Percentiles rank a stretch among this genome's conserved stretches.
phyloP scores from a whole-genome alignment of 1,140 invertebrate genomes.

The Drosophila arawakana region DNA sequence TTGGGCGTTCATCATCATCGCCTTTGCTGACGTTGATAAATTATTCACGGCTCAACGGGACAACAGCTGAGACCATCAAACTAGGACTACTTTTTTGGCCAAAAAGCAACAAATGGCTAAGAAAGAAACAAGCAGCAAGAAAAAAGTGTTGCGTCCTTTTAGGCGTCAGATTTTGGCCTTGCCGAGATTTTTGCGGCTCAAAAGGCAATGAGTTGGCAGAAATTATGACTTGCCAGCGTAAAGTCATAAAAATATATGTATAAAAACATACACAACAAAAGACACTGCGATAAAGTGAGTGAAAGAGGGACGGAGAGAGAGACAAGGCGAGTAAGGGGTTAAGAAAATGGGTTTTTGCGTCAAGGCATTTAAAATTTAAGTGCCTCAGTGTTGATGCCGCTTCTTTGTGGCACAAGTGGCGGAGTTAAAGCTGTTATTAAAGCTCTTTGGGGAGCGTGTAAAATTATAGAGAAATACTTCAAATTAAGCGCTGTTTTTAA shows the following conservation, averaged over 20 bases:
- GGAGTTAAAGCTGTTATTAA: conserved; percentile 31
- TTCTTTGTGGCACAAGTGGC: conserved; percentile 35
- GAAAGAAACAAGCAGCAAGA: conserved; percentile 10
- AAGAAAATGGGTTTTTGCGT: conserved; percentile 52
- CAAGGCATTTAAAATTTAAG: conserved; percentile 76
- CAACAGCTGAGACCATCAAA: conserved; percentile 44
- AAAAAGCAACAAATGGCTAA: conserved; percentile 64
- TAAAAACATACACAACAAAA: conserved; percentile 18
- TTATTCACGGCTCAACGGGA: conserved; percentile 49
- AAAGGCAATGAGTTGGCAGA: conserved; percentile 76
- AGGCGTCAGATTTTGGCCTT: conserved; percentile 39
- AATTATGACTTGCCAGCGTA: conserved; percentile 65
- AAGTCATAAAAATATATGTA: conserved; percentile 66
- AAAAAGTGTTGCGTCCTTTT: conserved; percentile 47
- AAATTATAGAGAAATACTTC: neutral
- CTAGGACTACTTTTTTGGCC: conserved; percentile 8
- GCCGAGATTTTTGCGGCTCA: conserved; percentile 42
- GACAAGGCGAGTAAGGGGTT: conserved; percentile 36
- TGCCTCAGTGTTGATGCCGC: conserved; percentile 55
- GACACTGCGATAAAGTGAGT: neutral
- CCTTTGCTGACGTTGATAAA: conserved; percentile 78
- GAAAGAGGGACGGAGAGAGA: neutral
- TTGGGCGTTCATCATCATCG: conserved; percentile 73
- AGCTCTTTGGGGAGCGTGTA: neutral
- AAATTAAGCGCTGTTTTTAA: conserved; percentile 4